Evolutionary conservation across 2,797 vertebrate species (phyloP).

Genomic region (Erethizon dorsatum): DNA sequence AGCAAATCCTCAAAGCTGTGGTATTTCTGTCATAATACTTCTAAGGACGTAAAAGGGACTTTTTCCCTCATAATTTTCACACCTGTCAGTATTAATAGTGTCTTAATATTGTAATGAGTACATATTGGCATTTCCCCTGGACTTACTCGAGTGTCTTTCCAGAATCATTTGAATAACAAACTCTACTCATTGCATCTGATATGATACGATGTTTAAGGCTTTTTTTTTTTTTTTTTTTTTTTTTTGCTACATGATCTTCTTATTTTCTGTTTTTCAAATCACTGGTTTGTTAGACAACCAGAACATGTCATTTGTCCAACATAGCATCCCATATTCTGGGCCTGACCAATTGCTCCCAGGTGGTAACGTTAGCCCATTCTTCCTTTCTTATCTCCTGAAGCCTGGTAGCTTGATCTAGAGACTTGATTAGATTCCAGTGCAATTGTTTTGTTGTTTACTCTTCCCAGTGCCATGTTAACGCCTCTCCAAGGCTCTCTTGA

Average conservation of each 20-base stretch:
- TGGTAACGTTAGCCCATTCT: neutral
- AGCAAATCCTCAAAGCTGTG: neutral
- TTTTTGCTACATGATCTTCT: neutral
- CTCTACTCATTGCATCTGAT: neutral
- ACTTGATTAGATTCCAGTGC: neutral
- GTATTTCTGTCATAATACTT: constrained; percentile 4
- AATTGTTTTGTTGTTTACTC: neutral
- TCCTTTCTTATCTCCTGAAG: neutral
- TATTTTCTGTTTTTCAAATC: neutral
- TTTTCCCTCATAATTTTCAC: neutral
- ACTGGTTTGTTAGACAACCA: neutral
- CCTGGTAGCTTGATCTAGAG: neutral
- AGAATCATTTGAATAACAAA: neutral
- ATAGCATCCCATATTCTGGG: neutral
- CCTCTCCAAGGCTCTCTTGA: neutral
- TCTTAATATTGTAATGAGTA: neutral
- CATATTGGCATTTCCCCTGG: neutral
- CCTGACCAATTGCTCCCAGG: neutral
- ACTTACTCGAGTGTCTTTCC: neutral
- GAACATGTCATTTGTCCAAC: neutral
- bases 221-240: neutral
- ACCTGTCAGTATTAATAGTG: neutral
- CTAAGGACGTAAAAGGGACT: neutral
- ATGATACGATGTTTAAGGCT: neutral
- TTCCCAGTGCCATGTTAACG: neutral